A percentile compares a stretch with the other conserved stretches of the same genome.
phyloP scores from a whole-genome alignment of 1,140 invertebrate genomes.

The Phocides pigmalion region DNA sequence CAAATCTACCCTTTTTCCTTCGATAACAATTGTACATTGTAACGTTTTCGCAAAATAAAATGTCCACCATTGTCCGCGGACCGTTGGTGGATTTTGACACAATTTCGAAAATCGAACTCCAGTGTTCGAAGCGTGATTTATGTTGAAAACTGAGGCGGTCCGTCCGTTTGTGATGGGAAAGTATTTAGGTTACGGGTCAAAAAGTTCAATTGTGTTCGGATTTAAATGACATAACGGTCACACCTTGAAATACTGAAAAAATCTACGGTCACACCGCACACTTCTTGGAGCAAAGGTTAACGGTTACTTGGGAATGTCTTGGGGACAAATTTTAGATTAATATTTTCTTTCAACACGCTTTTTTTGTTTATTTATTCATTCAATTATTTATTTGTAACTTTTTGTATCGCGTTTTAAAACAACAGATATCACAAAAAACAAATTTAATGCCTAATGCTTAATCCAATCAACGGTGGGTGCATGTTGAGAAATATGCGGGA shows the following conservation, averaged over 20 bases:
- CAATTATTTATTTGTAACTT: too few relatives aligned
- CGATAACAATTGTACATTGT: constrained; percentile 79
- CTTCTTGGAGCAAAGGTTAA: constrained; percentile 70
- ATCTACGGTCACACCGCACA: constrained; percentile 70
- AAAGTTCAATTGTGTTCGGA: constrained; percentile 56
- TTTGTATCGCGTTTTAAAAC: too few relatives aligned
- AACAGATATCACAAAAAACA: too few relatives aligned
- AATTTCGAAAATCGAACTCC: constrained; percentile 68
- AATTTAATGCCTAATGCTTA: too few relatives aligned
- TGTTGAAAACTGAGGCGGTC: constrained; percentile 58
- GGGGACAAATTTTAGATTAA: neutral
- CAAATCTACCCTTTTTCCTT: constrained; percentile 80
- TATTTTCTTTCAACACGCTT: neutral
- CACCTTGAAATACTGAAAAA: too few relatives aligned
- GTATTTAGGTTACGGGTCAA: constrained; percentile 77
- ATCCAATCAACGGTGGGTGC: too few relatives aligned
- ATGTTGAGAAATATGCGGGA: too few relatives aligned
- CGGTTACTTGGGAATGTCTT: constrained; percentile 38
- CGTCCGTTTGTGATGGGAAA: constrained; percentile 63
- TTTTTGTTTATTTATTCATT: neutral
- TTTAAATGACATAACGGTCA: constrained; percentile 70
- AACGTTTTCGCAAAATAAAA: constrained; percentile 61
- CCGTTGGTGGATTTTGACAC: constrained; percentile 73
- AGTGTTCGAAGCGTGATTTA: constrained; percentile 79
- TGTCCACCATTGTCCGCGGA: constrained; percentile 57